Evolutionary conservation across 1,140 invertebrate species (phyloP).

Genomic region (Calycopis cecrops): DNA sequence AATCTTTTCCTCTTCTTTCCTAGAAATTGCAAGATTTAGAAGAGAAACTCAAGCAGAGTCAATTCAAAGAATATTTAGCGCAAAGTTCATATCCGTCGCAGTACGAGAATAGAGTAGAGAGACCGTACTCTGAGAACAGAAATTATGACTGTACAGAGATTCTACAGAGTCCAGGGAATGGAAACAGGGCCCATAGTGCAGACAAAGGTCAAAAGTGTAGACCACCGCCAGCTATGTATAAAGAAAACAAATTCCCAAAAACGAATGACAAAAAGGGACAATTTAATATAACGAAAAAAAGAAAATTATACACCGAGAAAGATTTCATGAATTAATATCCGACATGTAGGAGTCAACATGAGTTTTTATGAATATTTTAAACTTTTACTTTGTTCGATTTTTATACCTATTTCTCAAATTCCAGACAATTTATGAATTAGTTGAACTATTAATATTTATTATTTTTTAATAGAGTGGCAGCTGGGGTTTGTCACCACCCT

Average conservation of each 20-base stretch:
- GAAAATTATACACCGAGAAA: constrained; percentile 62
- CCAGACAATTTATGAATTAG: too few relatives aligned
- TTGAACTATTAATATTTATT: too few relatives aligned
- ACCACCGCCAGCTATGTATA: constrained; percentile 46
- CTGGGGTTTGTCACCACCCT: too few relatives aligned
- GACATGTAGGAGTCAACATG: too few relatives aligned
- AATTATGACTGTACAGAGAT: constrained; percentile 26
- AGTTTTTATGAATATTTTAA: too few relatives aligned
- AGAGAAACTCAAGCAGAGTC: constrained; percentile 61
- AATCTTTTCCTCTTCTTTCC: too few relatives aligned
- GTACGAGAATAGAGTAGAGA: constrained; percentile 49
- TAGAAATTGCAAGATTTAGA: constrained; percentile 56
- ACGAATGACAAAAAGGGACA: constrained; percentile 50
- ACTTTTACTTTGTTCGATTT: too few relatives aligned
- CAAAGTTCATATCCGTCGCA: constrained; percentile 45
- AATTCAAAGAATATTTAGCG: constrained; percentile 64
- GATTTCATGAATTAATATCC: constrained; percentile 37
- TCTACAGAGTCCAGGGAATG: constrained; percentile 9
- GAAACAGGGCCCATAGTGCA: neutral
- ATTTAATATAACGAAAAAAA: constrained; percentile 61
- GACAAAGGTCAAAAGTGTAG: constrained; percentile 19
- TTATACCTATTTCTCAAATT: too few relatives aligned
- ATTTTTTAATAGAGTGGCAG: too few relatives aligned
- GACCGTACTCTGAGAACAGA: constrained; percentile 50
- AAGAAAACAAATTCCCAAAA: constrained; percentile 30